phyloP scores from a whole-genome alignment of 1,140 invertebrate genomes.

The Ceratina calcarata region DNA sequence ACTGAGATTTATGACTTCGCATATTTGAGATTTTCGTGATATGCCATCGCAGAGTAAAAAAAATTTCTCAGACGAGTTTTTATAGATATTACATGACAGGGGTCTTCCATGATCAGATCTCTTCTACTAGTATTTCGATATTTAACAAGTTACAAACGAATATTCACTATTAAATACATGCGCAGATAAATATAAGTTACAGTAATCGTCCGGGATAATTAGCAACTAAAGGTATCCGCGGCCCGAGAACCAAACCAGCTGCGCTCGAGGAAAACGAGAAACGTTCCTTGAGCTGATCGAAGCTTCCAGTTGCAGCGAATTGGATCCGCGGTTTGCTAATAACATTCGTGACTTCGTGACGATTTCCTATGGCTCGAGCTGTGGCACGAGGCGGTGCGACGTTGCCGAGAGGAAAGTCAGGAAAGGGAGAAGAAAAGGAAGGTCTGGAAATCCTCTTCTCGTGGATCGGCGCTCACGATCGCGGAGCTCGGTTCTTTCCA shows the following conservation, averaged over 20 bases:
- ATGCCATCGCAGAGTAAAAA: too few relatives aligned
- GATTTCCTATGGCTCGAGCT: slow-evolving; percentile 40
- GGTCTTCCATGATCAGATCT: too few relatives aligned
- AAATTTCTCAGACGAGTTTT: too few relatives aligned
- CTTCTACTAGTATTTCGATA: neutral
- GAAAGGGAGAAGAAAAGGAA: slow-evolving; percentile 34
- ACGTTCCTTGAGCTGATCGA: slow-evolving; percentile 15
- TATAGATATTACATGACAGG: too few relatives aligned
- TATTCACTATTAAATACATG: neutral
- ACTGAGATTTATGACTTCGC: neutral
- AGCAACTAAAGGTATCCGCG: neutral
- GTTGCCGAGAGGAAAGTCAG: neutral
- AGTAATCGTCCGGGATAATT: neutral
- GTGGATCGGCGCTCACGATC: slow-evolving; percentile 54
- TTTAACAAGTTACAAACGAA: neutral
- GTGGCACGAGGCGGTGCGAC: neutral
- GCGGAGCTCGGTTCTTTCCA: neutral
- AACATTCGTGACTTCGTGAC: slow-evolving; percentile 73
- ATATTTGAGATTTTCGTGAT: neutral
- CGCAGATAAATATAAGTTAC: neutral
- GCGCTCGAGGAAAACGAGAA: slow-evolving; percentile 11
- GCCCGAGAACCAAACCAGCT: too few relatives aligned
- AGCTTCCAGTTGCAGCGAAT: slow-evolving; percentile 54
- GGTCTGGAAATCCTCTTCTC: slow-evolving; percentile 32
- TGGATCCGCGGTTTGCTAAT: slow-evolving; percentile 70